Percentiles rank a stretch among this genome's conserved stretches.
Evolutionary conservation across 2,797 vertebrate species (phyloP).

Genomic region (Cossypha niveicapilla): DNA sequence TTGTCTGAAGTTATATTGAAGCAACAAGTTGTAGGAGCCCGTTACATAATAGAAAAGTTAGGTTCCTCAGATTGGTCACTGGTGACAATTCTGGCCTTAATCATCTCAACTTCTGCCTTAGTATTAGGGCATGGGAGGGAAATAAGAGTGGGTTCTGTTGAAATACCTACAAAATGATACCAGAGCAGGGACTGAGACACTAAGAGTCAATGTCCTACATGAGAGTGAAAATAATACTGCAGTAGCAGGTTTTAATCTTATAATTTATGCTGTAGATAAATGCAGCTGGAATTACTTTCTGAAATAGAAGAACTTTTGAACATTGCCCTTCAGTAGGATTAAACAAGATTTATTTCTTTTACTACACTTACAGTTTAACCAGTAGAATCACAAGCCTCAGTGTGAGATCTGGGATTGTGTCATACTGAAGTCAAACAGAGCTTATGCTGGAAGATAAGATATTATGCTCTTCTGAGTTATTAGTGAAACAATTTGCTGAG

Average conservation of each 20-base stretch:
- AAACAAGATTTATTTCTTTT: not conserved
- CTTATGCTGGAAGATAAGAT: not conserved
- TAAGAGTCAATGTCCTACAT: not conserved
- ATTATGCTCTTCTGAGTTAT: not conserved
- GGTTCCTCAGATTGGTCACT: not conserved
- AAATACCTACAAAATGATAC: not conserved
- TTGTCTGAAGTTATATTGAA: not conserved
- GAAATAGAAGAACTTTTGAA: not conserved
- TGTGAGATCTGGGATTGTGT: not conserved
- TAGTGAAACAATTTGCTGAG: not conserved
- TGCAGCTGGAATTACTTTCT: not conserved
- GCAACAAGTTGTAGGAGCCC: not conserved
- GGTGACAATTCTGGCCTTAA: not conserved
- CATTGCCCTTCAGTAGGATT: not conserved
- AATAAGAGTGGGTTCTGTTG: not conserved
- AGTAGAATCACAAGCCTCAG: not conserved
- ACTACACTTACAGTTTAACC: not conserved
- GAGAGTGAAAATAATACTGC: not conserved
- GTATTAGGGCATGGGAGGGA: not conserved
- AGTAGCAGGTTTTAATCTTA: not conserved
- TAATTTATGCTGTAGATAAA: not conserved
- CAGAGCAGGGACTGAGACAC: not conserved
- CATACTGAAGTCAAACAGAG: not conserved
- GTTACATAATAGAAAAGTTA: not conserved
- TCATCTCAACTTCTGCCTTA: not conserved